Evolutionary conservation across 2,113 vertebrate species (phyloP).

Genomic region (Chrysemys picta): DNA sequence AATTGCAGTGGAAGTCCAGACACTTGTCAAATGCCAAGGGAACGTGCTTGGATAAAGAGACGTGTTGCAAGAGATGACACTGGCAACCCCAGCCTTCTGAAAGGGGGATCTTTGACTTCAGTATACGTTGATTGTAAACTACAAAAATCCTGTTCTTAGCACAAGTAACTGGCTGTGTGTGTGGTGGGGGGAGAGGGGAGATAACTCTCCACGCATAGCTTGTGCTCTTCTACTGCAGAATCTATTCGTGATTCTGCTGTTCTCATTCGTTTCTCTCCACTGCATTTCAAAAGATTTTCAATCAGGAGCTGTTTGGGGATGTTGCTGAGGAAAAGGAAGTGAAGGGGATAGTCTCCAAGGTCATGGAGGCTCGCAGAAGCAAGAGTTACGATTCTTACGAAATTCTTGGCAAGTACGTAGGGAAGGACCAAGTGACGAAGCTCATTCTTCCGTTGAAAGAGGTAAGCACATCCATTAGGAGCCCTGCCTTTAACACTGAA

Average conservation of each 20-base stretch:
- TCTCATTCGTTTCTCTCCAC: conserved; percentile 6
- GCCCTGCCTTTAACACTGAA: background rate
- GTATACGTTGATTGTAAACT: background rate
- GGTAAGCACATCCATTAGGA: conserved; percentile 77
- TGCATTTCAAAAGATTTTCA: conserved; percentile 87
- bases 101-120: background rate
- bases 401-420: conserved; percentile 90
- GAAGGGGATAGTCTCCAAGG: conserved; percentile 94
- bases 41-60: background rate
- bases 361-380: conserved; percentile 96
- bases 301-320: conserved; percentile 92
- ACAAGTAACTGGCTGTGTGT: background rate
- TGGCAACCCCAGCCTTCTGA: background rate
- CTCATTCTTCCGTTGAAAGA: conserved; percentile 95
- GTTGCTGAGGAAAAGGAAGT: conserved; percentile 96
- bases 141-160: background rate
- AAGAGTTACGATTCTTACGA: conserved; percentile 96
- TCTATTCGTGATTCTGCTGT: background rate
- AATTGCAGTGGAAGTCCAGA: background rate
- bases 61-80: background rate
- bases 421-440: conserved; percentile 87
- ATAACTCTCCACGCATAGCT: background rate
- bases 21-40: background rate
- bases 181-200: background rate
- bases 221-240: background rate